Conservation (phyloP, 2,888 invertebrate genomes). For the Aphodius sticticus region DNA sequence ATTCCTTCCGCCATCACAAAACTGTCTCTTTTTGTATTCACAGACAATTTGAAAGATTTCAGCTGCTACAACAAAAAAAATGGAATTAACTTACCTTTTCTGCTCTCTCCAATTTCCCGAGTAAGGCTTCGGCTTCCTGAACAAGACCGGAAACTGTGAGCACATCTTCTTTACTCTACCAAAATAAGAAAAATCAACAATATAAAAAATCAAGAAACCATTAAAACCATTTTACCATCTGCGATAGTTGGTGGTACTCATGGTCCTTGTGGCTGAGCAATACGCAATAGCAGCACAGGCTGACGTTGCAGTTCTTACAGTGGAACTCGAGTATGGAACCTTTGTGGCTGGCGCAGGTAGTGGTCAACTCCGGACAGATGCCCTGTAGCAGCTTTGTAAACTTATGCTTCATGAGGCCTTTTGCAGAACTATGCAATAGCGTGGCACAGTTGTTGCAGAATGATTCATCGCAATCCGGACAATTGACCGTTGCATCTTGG, state of each 20-base stretch:
- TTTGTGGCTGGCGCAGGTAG: constrained; percentile 52
- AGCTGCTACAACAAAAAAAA: background rate
- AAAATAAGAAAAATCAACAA: constrained; percentile 36
- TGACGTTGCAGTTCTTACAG: constrained; percentile 57
- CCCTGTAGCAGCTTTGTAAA: constrained; percentile 35
- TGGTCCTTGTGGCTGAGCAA: constrained; percentile 57
- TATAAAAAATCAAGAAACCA: background rate
- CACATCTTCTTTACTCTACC: constrained; percentile 51
- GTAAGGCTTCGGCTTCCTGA: constrained; percentile 47
- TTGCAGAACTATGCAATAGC: constrained; percentile 54
- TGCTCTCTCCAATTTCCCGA: constrained; percentile 49
- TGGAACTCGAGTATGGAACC: constrained; percentile 53
- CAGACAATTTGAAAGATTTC: background rate
- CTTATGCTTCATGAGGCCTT: constrained; percentile 53
- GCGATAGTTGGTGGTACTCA: constrained; percentile 45
- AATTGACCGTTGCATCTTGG: constrained; percentile 48
- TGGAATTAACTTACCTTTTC: constrained; percentile 55
- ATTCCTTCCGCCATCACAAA: too few species aligned
- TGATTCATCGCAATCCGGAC: constrained; percentile 51
- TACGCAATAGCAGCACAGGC: constrained; percentile 60
- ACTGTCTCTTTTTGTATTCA: too few species aligned
- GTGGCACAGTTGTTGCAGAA: constrained; percentile 51
- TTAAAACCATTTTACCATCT: constrained; percentile 53
- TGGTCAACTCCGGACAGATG: constrained; percentile 39
- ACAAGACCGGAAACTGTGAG: constrained; percentile 46